A percentile compares a stretch with the other conserved stretches of the same genome.
Evolutionary conservation across 2,888 invertebrate species (phyloP).

Genomic region (Uloborus plumipes): DNA sequence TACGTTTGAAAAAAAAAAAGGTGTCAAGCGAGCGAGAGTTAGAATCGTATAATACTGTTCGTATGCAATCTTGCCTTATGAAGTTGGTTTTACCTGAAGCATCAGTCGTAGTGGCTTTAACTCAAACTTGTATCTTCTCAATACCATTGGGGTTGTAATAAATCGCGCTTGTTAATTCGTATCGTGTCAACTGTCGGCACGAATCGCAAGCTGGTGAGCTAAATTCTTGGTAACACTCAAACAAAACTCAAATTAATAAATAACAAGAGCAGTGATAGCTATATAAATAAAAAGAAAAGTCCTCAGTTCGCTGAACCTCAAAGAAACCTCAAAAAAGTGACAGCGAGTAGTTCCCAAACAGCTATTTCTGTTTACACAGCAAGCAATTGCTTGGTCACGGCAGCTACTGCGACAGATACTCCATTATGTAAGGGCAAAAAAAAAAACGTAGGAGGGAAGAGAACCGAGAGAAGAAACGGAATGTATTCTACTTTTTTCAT

Average conservation of each 20-base stretch:
- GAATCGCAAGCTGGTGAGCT: too few relatives aligned
- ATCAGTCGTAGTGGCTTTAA: too few relatives aligned
- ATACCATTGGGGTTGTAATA: too few relatives aligned
- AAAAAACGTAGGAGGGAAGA: background rate
- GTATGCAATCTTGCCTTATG: too few relatives aligned
- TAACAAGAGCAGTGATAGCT: background rate
- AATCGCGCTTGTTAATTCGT: too few relatives aligned
- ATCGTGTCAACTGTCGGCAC: too few relatives aligned
- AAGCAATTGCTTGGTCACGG: background rate
- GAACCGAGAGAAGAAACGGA: background rate
- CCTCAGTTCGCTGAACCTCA: background rate
- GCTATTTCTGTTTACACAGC: conserved; percentile 24
- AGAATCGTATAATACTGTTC: too few relatives aligned
- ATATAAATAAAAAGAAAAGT: background rate
- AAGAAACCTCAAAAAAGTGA: background rate
- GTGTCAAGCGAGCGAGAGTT: too few relatives aligned
- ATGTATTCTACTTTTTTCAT: conserved; percentile 1
- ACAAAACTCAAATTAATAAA: conserved; percentile 1
- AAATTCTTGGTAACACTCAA: too few relatives aligned
- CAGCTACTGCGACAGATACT: conserved; percentile 15
- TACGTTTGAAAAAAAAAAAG: too few relatives aligned
- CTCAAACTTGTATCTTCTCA: too few relatives aligned
- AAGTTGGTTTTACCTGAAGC: too few relatives aligned
- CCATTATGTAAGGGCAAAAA: background rate
- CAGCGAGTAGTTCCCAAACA: background rate